phyloP scores from a whole-genome alignment of 2,888 invertebrate species.

The Phyto melanocephala region DNA sequence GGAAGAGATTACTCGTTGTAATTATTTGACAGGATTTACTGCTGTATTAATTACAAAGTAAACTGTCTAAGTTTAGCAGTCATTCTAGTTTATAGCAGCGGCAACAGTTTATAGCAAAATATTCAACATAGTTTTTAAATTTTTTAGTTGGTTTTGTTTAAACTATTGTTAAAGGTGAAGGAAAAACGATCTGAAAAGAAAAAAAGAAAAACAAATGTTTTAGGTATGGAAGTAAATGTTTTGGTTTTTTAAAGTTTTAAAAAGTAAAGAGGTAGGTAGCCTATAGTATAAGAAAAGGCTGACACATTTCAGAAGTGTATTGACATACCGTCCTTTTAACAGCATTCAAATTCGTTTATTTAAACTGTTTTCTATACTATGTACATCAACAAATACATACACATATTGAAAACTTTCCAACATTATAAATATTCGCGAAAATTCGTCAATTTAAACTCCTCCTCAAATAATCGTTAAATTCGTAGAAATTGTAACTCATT shows the following conservation, averaged over 20 bases:
- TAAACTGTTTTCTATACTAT: too few relatives aligned
- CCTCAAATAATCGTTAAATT: too few relatives aligned
- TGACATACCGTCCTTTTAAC: too few relatives aligned
- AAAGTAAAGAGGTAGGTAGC: too few relatives aligned
- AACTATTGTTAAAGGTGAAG: neutral
- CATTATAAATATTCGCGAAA: too few relatives aligned
- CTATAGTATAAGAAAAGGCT: too few relatives aligned
- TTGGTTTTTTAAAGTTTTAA: too few relatives aligned
- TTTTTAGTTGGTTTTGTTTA: neutral
- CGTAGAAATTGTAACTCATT: neutral
- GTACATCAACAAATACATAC: too few relatives aligned
- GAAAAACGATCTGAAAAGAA: constrained; percentile 37
- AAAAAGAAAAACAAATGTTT: neutral
- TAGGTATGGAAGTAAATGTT: neutral
- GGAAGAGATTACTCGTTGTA: constrained; percentile 60
- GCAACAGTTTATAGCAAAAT: constrained; percentile 32
- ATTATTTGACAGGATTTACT: constrained; percentile 25
- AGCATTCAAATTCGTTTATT: too few relatives aligned
- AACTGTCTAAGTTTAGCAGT: constrained; percentile 27
- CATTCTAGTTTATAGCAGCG: constrained; percentile 34
- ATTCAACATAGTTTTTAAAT: constrained; percentile 28
- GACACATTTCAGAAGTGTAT: too few relatives aligned
- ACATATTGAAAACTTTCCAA: too few relatives aligned
- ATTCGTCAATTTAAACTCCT: too few relatives aligned
- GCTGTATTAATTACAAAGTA: constrained; percentile 47